Evolutionary conservation across 2,113 vertebrate species (phyloP).

Genomic region (Lamprologus speciosus): DNA sequence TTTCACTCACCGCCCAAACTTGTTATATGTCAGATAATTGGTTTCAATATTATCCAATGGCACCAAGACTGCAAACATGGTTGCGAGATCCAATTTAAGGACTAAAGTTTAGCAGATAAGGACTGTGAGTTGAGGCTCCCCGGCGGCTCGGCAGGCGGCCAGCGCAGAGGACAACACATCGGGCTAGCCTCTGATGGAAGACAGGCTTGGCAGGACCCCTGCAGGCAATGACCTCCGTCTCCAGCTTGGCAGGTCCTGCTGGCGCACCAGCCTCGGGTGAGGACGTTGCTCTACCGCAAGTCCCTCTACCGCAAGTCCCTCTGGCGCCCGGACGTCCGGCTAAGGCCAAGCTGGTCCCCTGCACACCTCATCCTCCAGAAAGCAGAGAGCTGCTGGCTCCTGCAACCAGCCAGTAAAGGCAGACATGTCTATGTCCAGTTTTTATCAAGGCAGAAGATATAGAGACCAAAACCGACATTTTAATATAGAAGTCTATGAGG

Average conservation of each 20-base stretch:
- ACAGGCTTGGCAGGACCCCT: neutral
- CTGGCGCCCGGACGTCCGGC: fast-evolving
- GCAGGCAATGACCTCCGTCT: fast-evolving
- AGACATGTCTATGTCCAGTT: neutral
- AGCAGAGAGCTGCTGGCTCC: neutral
- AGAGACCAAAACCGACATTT: neutral
- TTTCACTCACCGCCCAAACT: neutral
- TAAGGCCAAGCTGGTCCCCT: neutral
- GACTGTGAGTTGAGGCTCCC: neutral
- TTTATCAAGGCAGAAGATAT: neutral
- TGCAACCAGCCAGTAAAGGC: neutral
- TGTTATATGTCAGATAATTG: neutral
- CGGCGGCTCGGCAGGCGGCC: fast-evolving
- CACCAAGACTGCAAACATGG: neutral
- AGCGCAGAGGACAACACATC: neutral
- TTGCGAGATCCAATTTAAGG: neutral
- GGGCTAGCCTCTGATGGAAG: neutral
- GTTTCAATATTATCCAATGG: neutral
- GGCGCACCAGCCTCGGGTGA: neutral
- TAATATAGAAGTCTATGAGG: neutral
- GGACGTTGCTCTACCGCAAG: neutral
- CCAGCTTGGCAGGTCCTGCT: neutral
- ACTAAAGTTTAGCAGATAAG: neutral
- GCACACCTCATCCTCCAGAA: neutral
- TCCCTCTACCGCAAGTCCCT: neutral